Percentiles rank a stretch among this genome's conserved stretches.
phyloP scores from a whole-genome alignment of 2,113 vertebrate species.

The Agapornis roseicollis region DNA sequence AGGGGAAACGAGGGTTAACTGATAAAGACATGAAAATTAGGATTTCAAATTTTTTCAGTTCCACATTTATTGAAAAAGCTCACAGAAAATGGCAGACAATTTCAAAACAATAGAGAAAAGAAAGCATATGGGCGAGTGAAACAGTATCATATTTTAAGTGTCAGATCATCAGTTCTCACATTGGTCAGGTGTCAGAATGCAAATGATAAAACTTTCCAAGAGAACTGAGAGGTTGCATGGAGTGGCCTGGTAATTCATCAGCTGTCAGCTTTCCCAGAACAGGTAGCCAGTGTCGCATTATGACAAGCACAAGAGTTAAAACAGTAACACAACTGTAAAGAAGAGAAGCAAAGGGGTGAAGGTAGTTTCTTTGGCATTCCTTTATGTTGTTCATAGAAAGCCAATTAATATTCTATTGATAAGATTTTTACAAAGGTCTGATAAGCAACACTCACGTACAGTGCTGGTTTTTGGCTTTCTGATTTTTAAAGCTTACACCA shows the following conservation, averaged over 20 bases:
- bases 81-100: conserved; percentile 28
- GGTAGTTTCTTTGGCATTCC: not conserved
- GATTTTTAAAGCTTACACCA: not conserved
- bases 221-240: conserved; percentile 7
- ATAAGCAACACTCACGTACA: not conserved
- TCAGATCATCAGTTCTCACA: not conserved
- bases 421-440: not conserved
- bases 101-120: not conserved
- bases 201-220: conserved; percentile 21
- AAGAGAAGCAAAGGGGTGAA: not conserved
- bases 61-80: conserved; percentile 47
- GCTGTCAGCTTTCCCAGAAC: conserved; percentile 8
- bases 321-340: not conserved
- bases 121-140: not conserved
- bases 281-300: not conserved
- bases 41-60: conserved; percentile 7
- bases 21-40: not conserved
- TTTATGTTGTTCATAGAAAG: not conserved
- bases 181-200: conserved; percentile 23
- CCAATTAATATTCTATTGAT: not conserved
- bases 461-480: not conserved
- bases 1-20: not conserved
- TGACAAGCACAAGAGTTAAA: conserved; percentile 12
- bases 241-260: conserved; percentile 1
- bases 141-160: not conserved